Evolutionary conservation across 2,797 vertebrate species (phyloP).

Genomic region (Chelmon rostratus): DNA sequence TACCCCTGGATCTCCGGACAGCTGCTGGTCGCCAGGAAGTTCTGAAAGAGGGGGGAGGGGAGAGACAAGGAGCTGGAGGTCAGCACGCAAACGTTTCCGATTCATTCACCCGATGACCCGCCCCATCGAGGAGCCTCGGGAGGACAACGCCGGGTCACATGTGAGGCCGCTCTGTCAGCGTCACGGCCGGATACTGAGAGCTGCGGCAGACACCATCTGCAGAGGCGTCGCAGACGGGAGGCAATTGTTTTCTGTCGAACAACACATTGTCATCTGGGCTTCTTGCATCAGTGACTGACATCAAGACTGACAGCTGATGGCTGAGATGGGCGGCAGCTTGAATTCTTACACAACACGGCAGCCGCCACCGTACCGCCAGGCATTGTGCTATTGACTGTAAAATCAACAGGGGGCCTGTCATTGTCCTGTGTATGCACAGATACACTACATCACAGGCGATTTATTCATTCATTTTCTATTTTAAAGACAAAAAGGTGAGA

Average conservation of each 20-base stretch:
- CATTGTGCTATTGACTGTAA: constrained; percentile 21
- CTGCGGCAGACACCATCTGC: constrained; percentile 38
- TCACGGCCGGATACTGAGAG: constrained; percentile 23
- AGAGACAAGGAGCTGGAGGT: constrained; percentile 1
- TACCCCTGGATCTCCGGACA: constrained; percentile 98
- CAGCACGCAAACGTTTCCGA: neutral
- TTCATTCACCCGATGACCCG: constrained; percentile 18
- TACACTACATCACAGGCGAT: neutral
- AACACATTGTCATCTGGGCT: constrained; percentile 21
- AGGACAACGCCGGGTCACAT: constrained; percentile 39
- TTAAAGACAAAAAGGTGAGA: neutral
- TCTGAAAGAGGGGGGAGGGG: constrained; percentile 81
- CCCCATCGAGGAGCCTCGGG: constrained; percentile 12
- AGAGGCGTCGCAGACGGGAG: constrained; percentile 23
- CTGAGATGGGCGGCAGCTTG: constrained; percentile 11
- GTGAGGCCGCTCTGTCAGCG: constrained; percentile 38
- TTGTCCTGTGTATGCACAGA: neutral
- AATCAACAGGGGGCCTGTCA: constrained; percentile 10
- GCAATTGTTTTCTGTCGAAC: constrained; percentile 30
- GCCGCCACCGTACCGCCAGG: neutral
- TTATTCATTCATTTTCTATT: constrained; percentile 16
- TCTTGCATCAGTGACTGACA: constrained; percentile 14
- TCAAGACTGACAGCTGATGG: constrained; percentile 18
- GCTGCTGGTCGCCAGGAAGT: constrained; percentile 94
- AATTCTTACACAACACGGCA: neutral